phyloP scores from a whole-genome alignment of 2,888 invertebrate species.

The Podotricha telesiphe region DNA sequence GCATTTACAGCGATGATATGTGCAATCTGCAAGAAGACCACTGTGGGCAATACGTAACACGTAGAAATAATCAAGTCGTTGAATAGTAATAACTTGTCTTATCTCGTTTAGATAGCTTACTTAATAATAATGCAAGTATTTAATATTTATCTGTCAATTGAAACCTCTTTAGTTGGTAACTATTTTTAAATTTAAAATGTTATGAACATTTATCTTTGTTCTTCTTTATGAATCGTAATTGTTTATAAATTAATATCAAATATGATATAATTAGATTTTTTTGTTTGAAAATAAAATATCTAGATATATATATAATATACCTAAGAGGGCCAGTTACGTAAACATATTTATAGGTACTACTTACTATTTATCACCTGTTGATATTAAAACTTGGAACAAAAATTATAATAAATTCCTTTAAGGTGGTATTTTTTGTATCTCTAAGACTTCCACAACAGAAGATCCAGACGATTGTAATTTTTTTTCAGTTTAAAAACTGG shows the following conservation, averaged over 20 bases:
- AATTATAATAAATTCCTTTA: too few relatives aligned
- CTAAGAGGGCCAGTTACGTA: too few relatives aligned
- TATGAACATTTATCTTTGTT: neutral
- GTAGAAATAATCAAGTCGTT: slow-evolving; percentile 39
- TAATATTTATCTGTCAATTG: slow-evolving; percentile 25
- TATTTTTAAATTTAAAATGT: neutral
- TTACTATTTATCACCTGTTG: too few relatives aligned
- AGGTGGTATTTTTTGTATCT: too few relatives aligned
- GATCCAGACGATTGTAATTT: too few relatives aligned
- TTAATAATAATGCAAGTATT: slow-evolving; percentile 31
- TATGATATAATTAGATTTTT: neutral
- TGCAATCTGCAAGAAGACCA: slow-evolving; percentile 55
- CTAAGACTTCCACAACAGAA: too few relatives aligned
- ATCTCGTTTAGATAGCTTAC: slow-evolving; percentile 34
- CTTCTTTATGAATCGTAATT: neutral
- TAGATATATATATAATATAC: too few relatives aligned
- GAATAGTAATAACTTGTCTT: slow-evolving; percentile 36
- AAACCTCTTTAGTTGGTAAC: slow-evolving; percentile 11
- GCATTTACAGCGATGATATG: slow-evolving; percentile 61
- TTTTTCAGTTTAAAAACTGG: too few relatives aligned
- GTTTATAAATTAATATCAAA: neutral
- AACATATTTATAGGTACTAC: too few relatives aligned
- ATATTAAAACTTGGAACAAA: too few relatives aligned
- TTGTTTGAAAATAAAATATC: neutral
- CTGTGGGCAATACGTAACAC: slow-evolving; percentile 34